A percentile compares a stretch with the other conserved stretches of the same genome.
Evolutionary conservation across 2,797 vertebrate genomes (phyloP).

Genomic region (Coccyzus lansbergi): DNA sequence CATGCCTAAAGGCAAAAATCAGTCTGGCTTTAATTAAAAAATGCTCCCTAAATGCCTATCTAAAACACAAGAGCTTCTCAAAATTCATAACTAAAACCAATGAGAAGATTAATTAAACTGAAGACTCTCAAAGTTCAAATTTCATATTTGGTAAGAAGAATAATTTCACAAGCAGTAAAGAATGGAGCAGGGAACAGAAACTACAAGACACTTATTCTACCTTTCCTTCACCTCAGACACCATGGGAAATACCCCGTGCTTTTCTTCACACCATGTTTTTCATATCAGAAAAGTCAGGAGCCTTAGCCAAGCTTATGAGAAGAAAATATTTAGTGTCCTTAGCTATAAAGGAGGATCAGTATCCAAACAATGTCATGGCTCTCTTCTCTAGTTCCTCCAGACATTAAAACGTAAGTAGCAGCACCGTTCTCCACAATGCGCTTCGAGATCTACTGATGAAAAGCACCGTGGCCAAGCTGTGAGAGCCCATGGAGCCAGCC

Average conservation of each 20-base stretch:
- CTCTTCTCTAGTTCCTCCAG: not conserved
- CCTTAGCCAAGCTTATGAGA: not conserved
- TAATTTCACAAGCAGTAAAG: not conserved
- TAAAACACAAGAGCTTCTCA: constrained; percentile 33
- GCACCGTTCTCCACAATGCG: not conserved
- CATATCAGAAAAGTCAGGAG: not conserved
- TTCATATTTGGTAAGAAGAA: not conserved
- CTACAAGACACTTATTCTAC: not conserved
- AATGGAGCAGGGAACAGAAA: not conserved
- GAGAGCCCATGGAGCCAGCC: not conserved
- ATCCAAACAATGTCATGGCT: not conserved
- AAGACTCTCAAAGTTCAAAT: not conserved
- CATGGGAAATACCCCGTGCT: not conserved
- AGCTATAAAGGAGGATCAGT: not conserved
- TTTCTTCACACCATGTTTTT: not conserved
- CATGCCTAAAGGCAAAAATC: constrained; percentile 29
- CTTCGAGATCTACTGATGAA: not conserved
- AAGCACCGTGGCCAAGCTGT: not conserved
- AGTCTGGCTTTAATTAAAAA: constrained; percentile 44
- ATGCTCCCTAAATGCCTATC: constrained; percentile 26
- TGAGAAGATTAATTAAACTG: constrained; percentile 25
- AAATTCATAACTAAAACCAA: constrained; percentile 28
- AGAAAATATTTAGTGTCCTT: not conserved
- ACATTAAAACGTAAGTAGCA: not conserved
- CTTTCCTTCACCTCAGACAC: not conserved